Percentiles rank a stretch among this genome's conserved stretches.
These are phyloP conservation scores for Pitta sordida DNA, from an alignment of 2,113 vertebrate genomes.

Conservation along the genomic window DNA sequence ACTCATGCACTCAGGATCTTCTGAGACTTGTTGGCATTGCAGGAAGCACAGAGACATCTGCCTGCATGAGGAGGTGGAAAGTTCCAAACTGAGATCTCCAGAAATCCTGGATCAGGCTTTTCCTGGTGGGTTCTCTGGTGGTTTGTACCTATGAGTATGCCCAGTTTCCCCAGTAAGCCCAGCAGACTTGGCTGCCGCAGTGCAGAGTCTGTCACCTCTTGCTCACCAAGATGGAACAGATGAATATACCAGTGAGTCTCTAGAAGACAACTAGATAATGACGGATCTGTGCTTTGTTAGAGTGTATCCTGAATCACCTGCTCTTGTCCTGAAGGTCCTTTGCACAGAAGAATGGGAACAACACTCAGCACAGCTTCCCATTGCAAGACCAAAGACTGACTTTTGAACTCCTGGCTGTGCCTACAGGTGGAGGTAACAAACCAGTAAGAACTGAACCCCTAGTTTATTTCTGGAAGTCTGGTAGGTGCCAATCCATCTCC, in stretches of 20 bases:
- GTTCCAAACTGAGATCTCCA: background rate
- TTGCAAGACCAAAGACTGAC: background rate
- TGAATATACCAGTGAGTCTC: background rate
- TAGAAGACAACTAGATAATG: background rate
- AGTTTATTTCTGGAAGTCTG: background rate
- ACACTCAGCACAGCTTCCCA: background rate
- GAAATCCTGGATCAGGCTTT: background rate
- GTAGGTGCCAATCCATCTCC: constrained; percentile 31
- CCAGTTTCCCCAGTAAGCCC: background rate
- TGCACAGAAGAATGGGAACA: background rate
- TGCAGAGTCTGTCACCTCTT: background rate
- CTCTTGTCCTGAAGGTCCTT: background rate
- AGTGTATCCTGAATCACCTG: background rate
- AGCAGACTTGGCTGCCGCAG: background rate
- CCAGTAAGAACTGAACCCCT: background rate
- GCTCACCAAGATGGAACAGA: background rate
- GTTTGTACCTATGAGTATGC: background rate
- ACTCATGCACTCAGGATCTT: background rate
- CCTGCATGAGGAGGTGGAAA: background rate
- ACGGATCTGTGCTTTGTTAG: background rate
- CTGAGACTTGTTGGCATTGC: background rate
- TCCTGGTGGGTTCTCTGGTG: background rate
- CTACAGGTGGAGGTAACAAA: background rate
- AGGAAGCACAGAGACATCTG: background rate
- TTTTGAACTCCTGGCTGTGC: background rate